Base-by-base conservation (phyloP, 2,113 vertebrate genomes). In the Hemichromis elongatus region DNA sequence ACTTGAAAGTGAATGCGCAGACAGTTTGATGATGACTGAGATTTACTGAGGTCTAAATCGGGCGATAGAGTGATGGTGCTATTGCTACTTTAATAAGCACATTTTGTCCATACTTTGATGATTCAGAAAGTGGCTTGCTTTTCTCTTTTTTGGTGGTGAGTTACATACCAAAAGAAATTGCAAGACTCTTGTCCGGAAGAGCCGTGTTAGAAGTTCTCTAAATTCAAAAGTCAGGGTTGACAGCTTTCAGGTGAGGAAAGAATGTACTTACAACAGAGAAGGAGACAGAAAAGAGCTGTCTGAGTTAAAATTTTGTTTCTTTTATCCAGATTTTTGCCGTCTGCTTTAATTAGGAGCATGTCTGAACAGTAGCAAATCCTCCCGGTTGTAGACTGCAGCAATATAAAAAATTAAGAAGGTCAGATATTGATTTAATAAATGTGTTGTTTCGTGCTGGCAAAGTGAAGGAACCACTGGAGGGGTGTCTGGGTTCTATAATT, bases 401-500 rank as follows among this genome's bases (percentile, higher is more conserved):
- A n/a, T 21, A 47, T 53, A 14, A 81, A 79, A 81, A 83, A 73
- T 77, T 6, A 78, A 86, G 61, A 82, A 81, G 45, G 28, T 84
- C 5, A 18, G 21, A 79, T 87, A 87, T 87, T 82, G 80, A 81
- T 83, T 50, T 66, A 75, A n/a, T 88, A 77, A 88, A 83, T 83
- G 77, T 84, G 12, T 82, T 73, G 35, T 77, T 88, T 70, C 40
- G 42, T 70, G 50, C 61, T 81, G 88, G 61, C 37, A 82, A 87
- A 91, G 84, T 81, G 80, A 77, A 87, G 40, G 78, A 87, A 83
- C 79, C 77, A 63, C 53, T 75, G 59, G 57, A 68, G 57, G 80
- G 90, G 79, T 83, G 83, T 83, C 87, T 88, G 77, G 53, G 59
- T 88, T 81, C 89, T 88, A 66, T 84, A 82, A 87, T 91, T 88